phyloP scores from a whole-genome alignment of 2,797 vertebrate species.

The Bradypodion ventrale region DNA sequence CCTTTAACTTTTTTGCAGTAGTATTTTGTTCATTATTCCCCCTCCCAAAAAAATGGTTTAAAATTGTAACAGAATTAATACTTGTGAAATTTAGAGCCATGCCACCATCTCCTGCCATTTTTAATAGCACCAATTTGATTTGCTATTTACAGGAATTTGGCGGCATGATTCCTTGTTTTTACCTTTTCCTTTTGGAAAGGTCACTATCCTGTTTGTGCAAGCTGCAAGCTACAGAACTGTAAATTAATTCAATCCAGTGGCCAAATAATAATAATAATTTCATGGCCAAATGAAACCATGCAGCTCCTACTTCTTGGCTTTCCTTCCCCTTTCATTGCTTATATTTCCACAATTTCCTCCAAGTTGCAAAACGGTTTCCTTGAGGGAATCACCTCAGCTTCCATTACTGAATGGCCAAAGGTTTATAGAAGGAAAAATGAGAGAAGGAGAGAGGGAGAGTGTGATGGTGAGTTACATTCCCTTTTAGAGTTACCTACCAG shows the following conservation, averaged over 20 bases:
- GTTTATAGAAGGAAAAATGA: not conserved
- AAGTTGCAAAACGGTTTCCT: slow-evolving; percentile 4
- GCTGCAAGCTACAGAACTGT: rapidly evolving
- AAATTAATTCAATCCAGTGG: not conserved
- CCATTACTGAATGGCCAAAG: rapidly evolving
- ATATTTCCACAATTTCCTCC: not conserved
- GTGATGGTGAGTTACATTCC: not conserved
- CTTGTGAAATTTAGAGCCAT: rapidly evolving
- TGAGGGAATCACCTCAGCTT: not conserved
- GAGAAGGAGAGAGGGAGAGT: not conserved
- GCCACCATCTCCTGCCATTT: not conserved
- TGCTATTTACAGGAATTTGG: not conserved
- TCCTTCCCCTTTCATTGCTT: not conserved
- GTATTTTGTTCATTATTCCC: not conserved
- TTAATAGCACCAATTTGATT: rapidly evolving
- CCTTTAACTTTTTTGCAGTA: rapidly evolving
- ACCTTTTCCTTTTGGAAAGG: not conserved
- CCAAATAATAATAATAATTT: no score
- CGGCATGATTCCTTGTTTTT: not conserved
- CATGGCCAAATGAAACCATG: not conserved
- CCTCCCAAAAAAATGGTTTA: not conserved
- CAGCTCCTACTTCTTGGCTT: not conserved
- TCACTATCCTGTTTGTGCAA: not conserved
- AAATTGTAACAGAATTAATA: not conserved
- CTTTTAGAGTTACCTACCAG: slow-evolving; percentile 4